Conservation (phyloP, 2,113 vertebrate species). For the Smithornis capensis region DNA sequence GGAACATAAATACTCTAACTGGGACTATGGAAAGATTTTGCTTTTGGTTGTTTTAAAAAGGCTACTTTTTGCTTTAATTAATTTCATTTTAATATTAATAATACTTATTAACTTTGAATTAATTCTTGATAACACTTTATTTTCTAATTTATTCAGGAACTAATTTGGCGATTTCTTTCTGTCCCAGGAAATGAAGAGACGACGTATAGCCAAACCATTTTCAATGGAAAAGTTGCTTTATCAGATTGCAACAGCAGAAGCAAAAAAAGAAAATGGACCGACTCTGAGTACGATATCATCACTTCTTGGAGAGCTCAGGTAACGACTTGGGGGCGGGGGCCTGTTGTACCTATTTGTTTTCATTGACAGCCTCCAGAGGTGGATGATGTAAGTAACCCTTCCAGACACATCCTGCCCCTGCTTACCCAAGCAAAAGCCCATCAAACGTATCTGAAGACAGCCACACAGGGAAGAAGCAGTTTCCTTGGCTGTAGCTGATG, state of each 20-base stretch:
- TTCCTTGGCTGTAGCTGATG: not conserved
- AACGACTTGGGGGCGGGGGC: conserved; percentile 14
- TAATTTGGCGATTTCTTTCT: not conserved
- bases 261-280: conserved; percentile 94
- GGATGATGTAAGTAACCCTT: not conserved
- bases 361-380: conserved; percentile 3
- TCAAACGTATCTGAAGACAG: not conserved
- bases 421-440: not conserved
- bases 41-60: not conserved
- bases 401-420: not conserved
- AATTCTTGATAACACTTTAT: not conserved
- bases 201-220: conserved; percentile 95
- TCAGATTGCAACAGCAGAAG: conserved; percentile 95
- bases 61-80: not conserved
- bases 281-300: conserved; percentile 92
- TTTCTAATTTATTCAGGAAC: not conserved
- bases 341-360: not conserved
- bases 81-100: not conserved
- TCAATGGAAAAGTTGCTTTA: conserved; percentile 99
- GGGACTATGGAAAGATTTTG: not conserved
- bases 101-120: not conserved
- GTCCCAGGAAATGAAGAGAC: conserved; percentile 92
- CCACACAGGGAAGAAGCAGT: not conserved
- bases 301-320: conserved; percentile 99
- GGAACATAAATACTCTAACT: not conserved